phyloP scores from a whole-genome alignment of 2,888 invertebrate genomes.

The Acrocyrtus sp. region DNA sequence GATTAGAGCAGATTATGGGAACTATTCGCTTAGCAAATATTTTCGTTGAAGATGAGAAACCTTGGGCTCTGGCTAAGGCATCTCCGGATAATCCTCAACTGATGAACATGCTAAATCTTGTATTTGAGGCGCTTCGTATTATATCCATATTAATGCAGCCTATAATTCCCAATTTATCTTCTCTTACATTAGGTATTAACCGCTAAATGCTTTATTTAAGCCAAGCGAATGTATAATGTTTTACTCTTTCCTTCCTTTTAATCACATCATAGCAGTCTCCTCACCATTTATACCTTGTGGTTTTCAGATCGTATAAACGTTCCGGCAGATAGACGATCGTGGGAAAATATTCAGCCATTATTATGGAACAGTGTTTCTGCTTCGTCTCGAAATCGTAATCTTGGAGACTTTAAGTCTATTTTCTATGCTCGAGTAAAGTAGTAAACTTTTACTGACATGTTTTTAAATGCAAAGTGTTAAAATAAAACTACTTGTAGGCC shows the following conservation, averaged over 20 bases:
- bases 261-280: neutral
- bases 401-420: slow-evolving; percentile 31
- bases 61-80: slow-evolving; percentile 85
- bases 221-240: neutral
- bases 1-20: slow-evolving; percentile 79
- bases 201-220: slow-evolving; percentile 50
- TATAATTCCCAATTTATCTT: slow-evolving; percentile 80
- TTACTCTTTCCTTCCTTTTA: neutral
- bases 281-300: neutral
- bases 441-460: too few relatives aligned
- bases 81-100: slow-evolving; percentile 70
- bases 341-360: slow-evolving; percentile 24
- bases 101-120: slow-evolving; percentile 80
- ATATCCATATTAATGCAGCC: slow-evolving; percentile 85
- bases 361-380: slow-evolving; percentile 19
- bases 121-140: slow-evolving; percentile 86
- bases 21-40: slow-evolving; percentile 82
- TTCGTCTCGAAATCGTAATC: neutral
- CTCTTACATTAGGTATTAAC: slow-evolving; percentile 71
- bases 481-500: too few relatives aligned
- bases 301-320: slow-evolving; percentile 40
- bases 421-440: slow-evolving; percentile 33
- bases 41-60: slow-evolving; percentile 86
- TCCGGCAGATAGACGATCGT: slow-evolving; percentile 17
- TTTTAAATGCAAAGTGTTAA: too few relatives aligned